Percentiles rank a stretch among this genome's conserved stretches.
Conservation (phyloP, 2,888 invertebrate genomes). For the Muschampia plurimacula region DNA sequence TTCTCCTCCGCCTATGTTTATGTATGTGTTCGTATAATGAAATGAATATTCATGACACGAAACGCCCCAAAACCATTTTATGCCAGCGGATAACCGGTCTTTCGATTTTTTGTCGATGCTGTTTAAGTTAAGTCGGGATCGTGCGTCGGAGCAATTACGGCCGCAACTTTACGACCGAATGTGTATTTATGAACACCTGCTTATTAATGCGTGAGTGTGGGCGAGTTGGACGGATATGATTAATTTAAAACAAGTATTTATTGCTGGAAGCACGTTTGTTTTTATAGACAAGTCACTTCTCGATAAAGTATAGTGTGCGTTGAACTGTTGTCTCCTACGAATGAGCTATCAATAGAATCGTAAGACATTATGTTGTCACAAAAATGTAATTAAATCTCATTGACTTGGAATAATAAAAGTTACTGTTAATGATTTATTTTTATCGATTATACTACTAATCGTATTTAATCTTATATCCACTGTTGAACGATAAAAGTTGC, state of each 20-base stretch:
- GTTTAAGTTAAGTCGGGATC: slow-evolving; percentile 64
- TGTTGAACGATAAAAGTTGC: no score
- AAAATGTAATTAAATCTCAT: not conserved
- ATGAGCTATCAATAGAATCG: not conserved
- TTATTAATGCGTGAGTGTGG: slow-evolving; percentile 62
- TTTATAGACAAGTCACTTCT: slow-evolving; percentile 50
- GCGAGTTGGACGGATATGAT: slow-evolving; percentile 66
- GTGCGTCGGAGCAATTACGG: slow-evolving; percentile 67
- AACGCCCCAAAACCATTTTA: slow-evolving; percentile 70
- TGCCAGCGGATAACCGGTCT: slow-evolving; percentile 69
- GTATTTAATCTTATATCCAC: no score
- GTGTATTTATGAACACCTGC: slow-evolving; percentile 71
- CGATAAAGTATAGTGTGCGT: slow-evolving; percentile 42
- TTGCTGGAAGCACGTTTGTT: slow-evolving; percentile 57
- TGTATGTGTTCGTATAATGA: slow-evolving; percentile 61
- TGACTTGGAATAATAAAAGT: not conserved
- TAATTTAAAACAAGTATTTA: slow-evolving; percentile 67
- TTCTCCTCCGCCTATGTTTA: slow-evolving; percentile 51
- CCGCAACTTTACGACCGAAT: slow-evolving; percentile 64
- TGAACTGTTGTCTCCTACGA: slow-evolving; percentile 5
- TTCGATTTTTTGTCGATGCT: slow-evolving; percentile 70
- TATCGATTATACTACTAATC: no score
- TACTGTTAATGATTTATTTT: not conserved
- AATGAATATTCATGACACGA: slow-evolving; percentile 76
- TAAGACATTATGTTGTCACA: not conserved